Evolutionary conservation across 2,113 vertebrate genomes (phyloP).

Genomic region (Vulpes lagopus): DNA sequence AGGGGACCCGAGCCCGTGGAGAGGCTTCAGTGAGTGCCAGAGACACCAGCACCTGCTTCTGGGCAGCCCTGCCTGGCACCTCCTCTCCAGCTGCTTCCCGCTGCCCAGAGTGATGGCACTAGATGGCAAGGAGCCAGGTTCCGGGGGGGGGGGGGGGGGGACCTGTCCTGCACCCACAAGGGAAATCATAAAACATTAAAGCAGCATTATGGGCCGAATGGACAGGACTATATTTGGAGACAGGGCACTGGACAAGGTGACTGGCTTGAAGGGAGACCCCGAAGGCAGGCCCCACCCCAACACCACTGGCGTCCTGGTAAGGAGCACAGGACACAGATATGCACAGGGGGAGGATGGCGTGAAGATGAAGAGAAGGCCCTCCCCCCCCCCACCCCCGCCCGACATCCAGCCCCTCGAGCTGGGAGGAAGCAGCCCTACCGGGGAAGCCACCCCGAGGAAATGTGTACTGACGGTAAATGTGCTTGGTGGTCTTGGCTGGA

Average conservation of each 20-base stretch:
- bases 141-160: no score
- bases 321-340: background rate
- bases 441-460: background rate
- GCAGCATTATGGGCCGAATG: background rate
- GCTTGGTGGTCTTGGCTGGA: background rate
- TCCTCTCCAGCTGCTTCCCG: background rate
- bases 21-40: background rate
- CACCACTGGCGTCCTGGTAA: fast-evolving
- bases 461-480: no score
- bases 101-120: fast-evolving
- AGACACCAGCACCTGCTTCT: background rate
- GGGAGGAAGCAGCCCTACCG: background rate
- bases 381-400: background rate
- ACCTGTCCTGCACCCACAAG: background rate
- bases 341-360: no score
- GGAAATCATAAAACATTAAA: background rate
- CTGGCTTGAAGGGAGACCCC: background rate
- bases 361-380: background rate
- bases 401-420: no score
- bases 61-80: background rate
- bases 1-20: background rate
- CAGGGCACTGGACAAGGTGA: background rate
- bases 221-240: background rate
- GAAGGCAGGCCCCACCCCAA: background rate
- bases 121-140: background rate